Evolutionary conservation across 1,140 invertebrate genomes (phyloP).

Genomic region (Magallana ariakensis): DNA sequence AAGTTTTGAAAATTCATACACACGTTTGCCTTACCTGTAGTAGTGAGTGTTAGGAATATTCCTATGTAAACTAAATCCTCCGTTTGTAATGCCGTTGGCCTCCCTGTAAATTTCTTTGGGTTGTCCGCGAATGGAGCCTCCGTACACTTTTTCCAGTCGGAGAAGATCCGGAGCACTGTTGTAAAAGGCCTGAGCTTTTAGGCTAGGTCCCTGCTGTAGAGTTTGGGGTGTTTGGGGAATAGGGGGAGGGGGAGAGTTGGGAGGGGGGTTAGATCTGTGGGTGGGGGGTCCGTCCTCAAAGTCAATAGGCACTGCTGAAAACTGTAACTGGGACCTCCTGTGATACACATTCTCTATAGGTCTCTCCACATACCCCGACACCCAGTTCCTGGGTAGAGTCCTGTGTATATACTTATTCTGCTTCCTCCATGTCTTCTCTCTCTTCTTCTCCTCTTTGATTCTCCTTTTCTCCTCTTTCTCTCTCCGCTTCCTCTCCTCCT

Average conservation of each 20-base stretch:
- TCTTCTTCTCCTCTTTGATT: slow-evolving; percentile 69
- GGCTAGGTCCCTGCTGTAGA: slow-evolving; percentile 52
- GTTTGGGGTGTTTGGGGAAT: slow-evolving; percentile 57
- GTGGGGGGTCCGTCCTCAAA: slow-evolving; percentile 66
- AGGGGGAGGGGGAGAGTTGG: slow-evolving; percentile 53
- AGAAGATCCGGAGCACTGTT: slow-evolving; percentile 70
- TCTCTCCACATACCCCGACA: slow-evolving; percentile 61
- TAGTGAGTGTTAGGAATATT: slow-evolving; percentile 34
- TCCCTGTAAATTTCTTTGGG: slow-evolving; percentile 9
- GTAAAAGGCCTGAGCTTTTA: slow-evolving; percentile 63
- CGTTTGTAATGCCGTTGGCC: slow-evolving; percentile 39
- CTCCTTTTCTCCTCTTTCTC: slow-evolving; percentile 72
- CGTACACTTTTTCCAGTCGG: slow-evolving; percentile 71
- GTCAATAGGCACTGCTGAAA: slow-evolving; percentile 73
- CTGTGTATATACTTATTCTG: slow-evolving; percentile 56
- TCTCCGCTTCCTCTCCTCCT: slow-evolving; percentile 66
- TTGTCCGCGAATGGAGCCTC: slow-evolving; percentile 57
- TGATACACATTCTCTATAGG: slow-evolving; percentile 68
- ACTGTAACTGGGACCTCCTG: slow-evolving; percentile 58
- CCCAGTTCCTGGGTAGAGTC: slow-evolving; percentile 68
- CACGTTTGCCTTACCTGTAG: slow-evolving; percentile 32
- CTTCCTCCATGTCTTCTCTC: slow-evolving; percentile 64
- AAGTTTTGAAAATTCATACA: background rate
- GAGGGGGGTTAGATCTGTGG: slow-evolving; percentile 47
- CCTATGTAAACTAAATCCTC: slow-evolving; percentile 33